Base-by-base conservation (phyloP, 2,113 vertebrate species). In the Odontesthes bonariensis region DNA sequence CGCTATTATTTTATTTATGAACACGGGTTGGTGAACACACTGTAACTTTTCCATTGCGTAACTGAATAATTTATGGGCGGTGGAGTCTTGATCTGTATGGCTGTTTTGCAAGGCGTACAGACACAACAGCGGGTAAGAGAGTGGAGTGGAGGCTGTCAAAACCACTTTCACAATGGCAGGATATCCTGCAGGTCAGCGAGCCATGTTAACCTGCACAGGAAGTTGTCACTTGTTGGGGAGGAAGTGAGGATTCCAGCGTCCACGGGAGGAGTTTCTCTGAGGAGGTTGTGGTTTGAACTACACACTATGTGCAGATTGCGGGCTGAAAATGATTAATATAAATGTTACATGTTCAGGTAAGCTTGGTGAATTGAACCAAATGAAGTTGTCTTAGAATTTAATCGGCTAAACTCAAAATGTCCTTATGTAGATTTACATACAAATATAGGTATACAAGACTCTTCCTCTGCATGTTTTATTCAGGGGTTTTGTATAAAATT, bases 131-230 rank as follows among this genome's bases (percentile, higher is more conserved):
- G 6, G 14, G 51, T 64, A 79, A 75, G 66, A 58, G 67, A 92
- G 61, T 62, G 85, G 72, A 69, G 61, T 10, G 27, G 40, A 90
- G 86, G 86, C 83, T 88, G 85, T 90, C 81, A 49, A 85, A 90
- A 87, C 79, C 77, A 89, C 84, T 88, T 91, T 89, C 83, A 93
- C 92, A 93, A 93, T 92, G 86, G 91, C 89, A 93, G 92, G 92
- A 93, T 92, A 91, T 93, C 91, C 92, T 93, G 90, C 64, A 87
- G 92, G 92, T 91, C 91, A 92, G 83, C 16, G 54, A 90, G 89
- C 86, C 79, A 72, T 5, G 84, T 60, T 86, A 77, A 91, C 86
- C 89, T 91, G 88, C 22, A 76, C 79, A 83, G 92, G 92, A 93
- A 92, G 89, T 89, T 85, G 91, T 93, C 92, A 92, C 84, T 91